Base-by-base conservation (phyloP, 2,888 invertebrate genomes). In the Nomada ferruginata region DNA sequence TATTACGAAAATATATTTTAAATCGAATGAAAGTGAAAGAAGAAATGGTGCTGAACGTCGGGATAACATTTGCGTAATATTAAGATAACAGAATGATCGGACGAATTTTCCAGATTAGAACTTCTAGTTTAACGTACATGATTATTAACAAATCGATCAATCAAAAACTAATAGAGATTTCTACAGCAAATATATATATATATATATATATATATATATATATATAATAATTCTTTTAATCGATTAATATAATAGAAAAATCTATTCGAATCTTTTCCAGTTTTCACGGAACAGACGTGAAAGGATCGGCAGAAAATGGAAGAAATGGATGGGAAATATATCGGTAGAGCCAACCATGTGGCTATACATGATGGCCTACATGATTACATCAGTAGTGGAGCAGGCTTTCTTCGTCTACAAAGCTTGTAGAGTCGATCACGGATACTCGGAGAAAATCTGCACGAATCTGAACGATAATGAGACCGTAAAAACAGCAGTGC, bases 271-370 rank as follows among this genome's bases (percentile, higher is more conserved):
- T 18, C 5, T 29, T 0, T 64, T 44, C 5, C 23, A 66, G 59
- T 13, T 15, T 4, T 11, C 13, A 11, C 2, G 0, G 26, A 52
- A 4, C 0, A 15, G 11, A 0, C 18, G 15, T 0, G 11, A 44
- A 0, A 18, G 5, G 11, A 7, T 5, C 0, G 1, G 0, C 3
- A 60, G 36, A 29, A 66, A 61, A 52, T 82, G 63, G 42, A 70
- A 73, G 23, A 91, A 89, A 88, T 92, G 91, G 89, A 57, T 91
- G n/a, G 86, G 78, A 60, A 91, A 94, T 44, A 95, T 97, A 72
- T 96, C 97, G 0, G 97, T 98, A 29, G 98, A 98, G 91, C 98
- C 98, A 0, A 95, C 97, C 0, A 96, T 98, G 96, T 97, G 98
- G 92, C 94, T 98, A 2, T 98, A 97, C 91, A 98, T 98, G 97